Conservation (phyloP, 2,113 vertebrate species). For the Esox niger region DNA sequence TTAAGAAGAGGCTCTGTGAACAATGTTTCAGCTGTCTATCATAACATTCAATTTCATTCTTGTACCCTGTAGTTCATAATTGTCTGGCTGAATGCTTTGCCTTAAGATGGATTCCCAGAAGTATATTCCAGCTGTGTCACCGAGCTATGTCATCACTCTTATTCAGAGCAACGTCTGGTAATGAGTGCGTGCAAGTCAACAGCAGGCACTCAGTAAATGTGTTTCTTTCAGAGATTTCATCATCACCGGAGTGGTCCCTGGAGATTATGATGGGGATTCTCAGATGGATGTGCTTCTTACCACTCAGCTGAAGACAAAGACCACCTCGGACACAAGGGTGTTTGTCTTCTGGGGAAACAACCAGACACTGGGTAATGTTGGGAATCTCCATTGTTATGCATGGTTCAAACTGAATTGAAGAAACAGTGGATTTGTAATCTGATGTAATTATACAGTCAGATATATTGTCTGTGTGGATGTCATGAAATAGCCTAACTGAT, state of each 20-base stretch:
- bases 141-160: not conserved
- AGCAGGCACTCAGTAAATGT: not conserved
- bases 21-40: too few relatives aligned
- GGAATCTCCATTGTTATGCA: not conserved
- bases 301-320: slow-evolving; percentile 44
- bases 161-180: too few relatives aligned
- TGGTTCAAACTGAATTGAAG: not conserved
- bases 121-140: too few relatives aligned
- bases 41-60: too few relatives aligned
- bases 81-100: too few relatives aligned
- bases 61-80: too few relatives aligned
- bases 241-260: slow-evolving; percentile 93
- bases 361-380: slow-evolving; percentile 84
- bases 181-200: too few relatives aligned
- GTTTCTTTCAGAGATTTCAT: slow-evolving; percentile 49
- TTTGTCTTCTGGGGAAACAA: slow-evolving; percentile 94
- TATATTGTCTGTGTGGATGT: not conserved
- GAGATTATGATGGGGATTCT: slow-evolving; percentile 95
- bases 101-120: too few relatives aligned
- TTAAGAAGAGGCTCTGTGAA: too few relatives aligned
- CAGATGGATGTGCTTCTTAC: slow-evolving; percentile 97
- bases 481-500: not conserved
- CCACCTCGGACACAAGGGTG: slow-evolving; percentile 51
- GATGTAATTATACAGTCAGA: not conserved
- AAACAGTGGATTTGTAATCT: too few relatives aligned